Base-by-base conservation (phyloP, 1,140 invertebrate genomes). In the Drosophila kepulauana region DNA sequence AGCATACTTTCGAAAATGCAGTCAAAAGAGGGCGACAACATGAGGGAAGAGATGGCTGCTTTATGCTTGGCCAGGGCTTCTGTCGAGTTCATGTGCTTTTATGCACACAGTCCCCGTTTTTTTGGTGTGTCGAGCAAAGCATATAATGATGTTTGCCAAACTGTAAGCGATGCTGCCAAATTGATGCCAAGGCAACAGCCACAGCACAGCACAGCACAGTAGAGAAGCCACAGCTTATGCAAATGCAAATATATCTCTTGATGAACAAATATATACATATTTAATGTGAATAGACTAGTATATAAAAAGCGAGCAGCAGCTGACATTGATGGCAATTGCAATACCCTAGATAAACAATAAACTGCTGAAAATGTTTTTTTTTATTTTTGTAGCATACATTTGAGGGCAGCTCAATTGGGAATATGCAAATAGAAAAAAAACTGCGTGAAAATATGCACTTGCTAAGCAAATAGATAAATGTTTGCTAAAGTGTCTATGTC, bases 131-230 rank as follows among this genome's bases (percentile, higher is more conserved):
- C 2, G 43, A 61, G 41, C 48, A 41, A 25, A 38, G 35, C 35
- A 38, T 25, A 57, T 70, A 63, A 73, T 67, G 71, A 78, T 80
- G 65, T 86, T 86, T 86, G 71, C 61, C 79, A 76, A 54, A 86
- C 48, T 62, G 82, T 66, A 77, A 86, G 72, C 69, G 67, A 86
- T 88, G 82, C 79, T 88, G 84, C 79, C 79, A 57, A 88, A 87
- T 82, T 80, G 79, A 87, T 82, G 68, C 84, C 84, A 87, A 80
- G 85, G 80, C 84, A 67, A 80, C 75, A 28, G 84, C 84, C 64
- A 80, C 75, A 28, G 15, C 11, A 25, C 20, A 25, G 20, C 20
- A 25, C 20, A 25, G 20, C 4, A 38, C 35, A 33, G 30, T 8
- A 33, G 30, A 33, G 35, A 25, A 25, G 20, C 20, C 20, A 25